phyloP scores from a whole-genome alignment of 2,888 invertebrate genomes.

The Rhamnusium bicolor region DNA sequence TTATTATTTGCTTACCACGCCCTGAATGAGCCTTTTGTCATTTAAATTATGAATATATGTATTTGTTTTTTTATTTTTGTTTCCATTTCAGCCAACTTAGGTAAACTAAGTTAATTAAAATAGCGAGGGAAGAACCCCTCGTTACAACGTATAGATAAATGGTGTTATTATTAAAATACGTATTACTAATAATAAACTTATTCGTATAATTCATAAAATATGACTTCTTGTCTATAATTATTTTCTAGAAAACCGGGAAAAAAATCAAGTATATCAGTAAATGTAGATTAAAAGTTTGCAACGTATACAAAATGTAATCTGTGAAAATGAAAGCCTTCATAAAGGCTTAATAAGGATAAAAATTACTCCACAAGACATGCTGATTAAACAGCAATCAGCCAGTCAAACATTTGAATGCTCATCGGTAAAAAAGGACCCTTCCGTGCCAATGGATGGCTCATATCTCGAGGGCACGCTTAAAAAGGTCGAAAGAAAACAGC shows the following conservation, averaged over 20 bases:
- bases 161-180: too few species aligned
- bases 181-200: too few species aligned
- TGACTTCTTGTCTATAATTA: not conserved
- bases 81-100: too few species aligned
- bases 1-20: too few species aligned
- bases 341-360: conserved; percentile 68
- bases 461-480: conserved; percentile 66
- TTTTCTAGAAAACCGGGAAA: not conserved
- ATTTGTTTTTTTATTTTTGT: too few species aligned
- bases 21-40: too few species aligned
- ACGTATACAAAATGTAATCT: conserved; percentile 63
- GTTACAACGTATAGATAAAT: too few species aligned
- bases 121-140: too few species aligned
- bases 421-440: conserved; percentile 56
- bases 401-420: conserved; percentile 63
- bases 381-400: conserved; percentile 69
- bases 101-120: too few species aligned
- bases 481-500: conserved; percentile 67
- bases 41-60: too few species aligned
- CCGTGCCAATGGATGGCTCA: conserved; percentile 63
- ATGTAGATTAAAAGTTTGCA: conserved; percentile 47
- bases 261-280: not conserved
- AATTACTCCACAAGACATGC: conserved; percentile 68
- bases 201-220: not conserved
- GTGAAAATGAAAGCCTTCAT: conserved; percentile 55